Evolutionary conservation across 2,888 invertebrate genomes (phyloP).

Genomic region (Trilocha varians): DNA sequence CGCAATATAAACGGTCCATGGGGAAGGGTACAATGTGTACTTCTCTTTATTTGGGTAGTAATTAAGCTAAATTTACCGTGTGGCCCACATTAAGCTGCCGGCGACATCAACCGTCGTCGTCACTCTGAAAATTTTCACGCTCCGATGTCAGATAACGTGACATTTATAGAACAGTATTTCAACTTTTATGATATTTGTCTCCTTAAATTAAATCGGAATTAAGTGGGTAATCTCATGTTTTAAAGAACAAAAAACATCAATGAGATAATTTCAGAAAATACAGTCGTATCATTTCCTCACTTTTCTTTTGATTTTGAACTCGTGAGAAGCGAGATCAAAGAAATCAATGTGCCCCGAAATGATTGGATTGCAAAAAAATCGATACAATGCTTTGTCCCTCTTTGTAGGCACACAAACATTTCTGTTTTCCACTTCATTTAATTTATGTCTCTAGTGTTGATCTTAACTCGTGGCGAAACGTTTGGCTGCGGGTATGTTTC

Average conservation of each 20-base stretch:
- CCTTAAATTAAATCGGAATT: too few species aligned
- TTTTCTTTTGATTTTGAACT: not conserved
- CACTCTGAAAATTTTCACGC: conserved; percentile 21
- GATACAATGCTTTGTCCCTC: conserved; percentile 13
- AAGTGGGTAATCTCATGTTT: too few species aligned
- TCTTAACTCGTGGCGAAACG: conserved; percentile 15
- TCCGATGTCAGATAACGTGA: not conserved
- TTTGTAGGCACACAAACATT: conserved; percentile 14
- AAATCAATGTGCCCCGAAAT: conserved; percentile 6
- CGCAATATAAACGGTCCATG: conserved; percentile 12
- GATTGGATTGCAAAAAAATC: conserved; percentile 9
- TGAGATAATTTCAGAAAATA: not conserved
- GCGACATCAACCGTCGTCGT: conserved; percentile 9
- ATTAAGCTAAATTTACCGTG: conserved; percentile 38
- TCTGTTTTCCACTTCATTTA: conserved; percentile 13
- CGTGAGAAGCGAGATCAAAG: conserved; percentile 5
- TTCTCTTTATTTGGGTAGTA: conserved; percentile 25
- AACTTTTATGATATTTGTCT: not conserved
- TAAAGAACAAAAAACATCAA: too few species aligned
- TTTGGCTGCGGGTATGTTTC: conserved; percentile 11
- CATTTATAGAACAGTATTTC: not conserved
- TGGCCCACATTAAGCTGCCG: conserved; percentile 26
- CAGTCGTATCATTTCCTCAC: not conserved
- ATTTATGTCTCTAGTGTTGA: conserved; percentile 18
- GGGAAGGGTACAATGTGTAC: conserved; percentile 14